Evolutionary conservation across 1,140 invertebrate species (phyloP), one percentile per base, ranked within the genome.

Genomic region (Ganaspis sp.): DNA sequence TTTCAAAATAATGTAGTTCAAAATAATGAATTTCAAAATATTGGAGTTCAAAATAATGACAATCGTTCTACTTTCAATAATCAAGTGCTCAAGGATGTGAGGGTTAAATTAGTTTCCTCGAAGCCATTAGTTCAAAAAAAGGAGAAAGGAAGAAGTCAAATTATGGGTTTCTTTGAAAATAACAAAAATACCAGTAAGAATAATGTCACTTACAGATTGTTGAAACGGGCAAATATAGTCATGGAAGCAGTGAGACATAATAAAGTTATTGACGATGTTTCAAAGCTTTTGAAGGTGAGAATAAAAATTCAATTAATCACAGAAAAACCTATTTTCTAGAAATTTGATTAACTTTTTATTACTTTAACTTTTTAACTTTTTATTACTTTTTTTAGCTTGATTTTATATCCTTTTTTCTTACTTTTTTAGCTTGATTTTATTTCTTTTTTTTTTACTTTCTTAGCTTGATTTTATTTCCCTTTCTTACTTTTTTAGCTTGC

Each of bases 151-250:
- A 78, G 78, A 4, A 80, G 54, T 49, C 80, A 83, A 73, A 76
- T 88, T 9, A 77, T 82, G 72, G 85, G 88, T 69, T 87, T 90
- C 72, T 86, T 90, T 72, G 86, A 88, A 83, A 88, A 53, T 42
- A 89, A 0, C 74, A 87, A 45, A 83, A 78, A 42, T 79, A 80
- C 87, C 38, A 29, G 88, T 81, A 79, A 87, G 73, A 58, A 84
- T 71, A 82, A 75, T 79, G 86, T 93, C 17, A 92, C 92, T 3
- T 91, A 92, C 38, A 85, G 92, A 69, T 87, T 93, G 19, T 77
- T 94, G 17, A 91, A 91, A 75, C 87, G 94, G 75, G 92, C 93
- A 9, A 93, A 93, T 85, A 88, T 93, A 53, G 94, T 95, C 72
- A 90, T 95, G 29, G 90, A 93, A 75, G 85, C 89, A 34, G 91